phyloP scores from a whole-genome alignment of 2,888 invertebrate species.

The Gnatocerus cornutus region DNA sequence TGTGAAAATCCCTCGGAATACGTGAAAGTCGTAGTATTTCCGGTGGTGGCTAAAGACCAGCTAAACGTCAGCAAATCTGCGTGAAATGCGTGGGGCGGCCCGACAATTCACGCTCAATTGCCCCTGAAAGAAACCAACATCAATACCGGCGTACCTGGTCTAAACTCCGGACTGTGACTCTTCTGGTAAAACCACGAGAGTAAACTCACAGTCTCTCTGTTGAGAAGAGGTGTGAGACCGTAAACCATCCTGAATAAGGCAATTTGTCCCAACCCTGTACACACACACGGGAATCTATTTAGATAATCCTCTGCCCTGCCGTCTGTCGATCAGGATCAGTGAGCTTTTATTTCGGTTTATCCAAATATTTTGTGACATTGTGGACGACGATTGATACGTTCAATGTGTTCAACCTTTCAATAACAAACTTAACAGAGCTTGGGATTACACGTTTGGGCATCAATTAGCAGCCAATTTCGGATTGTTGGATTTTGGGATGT shows the following conservation, averaged over 20 bases:
- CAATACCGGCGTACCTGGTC: slow-evolving; percentile 54
- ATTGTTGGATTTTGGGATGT: slow-evolving; percentile 31
- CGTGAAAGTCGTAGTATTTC: slow-evolving; percentile 58
- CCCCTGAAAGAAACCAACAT: slow-evolving; percentile 63
- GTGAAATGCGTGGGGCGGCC: slow-evolving; percentile 69
- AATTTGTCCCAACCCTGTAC: slow-evolving; percentile 64
- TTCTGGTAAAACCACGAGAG: slow-evolving; percentile 9
- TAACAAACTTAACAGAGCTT: slow-evolving; percentile 55
- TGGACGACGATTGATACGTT: slow-evolving; percentile 55
- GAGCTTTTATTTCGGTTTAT: slow-evolving; percentile 58
- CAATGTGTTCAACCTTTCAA: slow-evolving; percentile 53
- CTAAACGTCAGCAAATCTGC: slow-evolving; percentile 69
- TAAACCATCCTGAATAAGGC: slow-evolving; percentile 64
- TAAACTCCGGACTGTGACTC: slow-evolving; percentile 53
- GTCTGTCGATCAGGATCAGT: slow-evolving; percentile 61
- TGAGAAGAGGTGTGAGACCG: slow-evolving; percentile 63
- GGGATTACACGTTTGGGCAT: slow-evolving; percentile 45
- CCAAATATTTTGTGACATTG: slow-evolving; percentile 62
- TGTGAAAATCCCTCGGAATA: slow-evolving; percentile 28
- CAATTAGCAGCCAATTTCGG: slow-evolving; percentile 45
- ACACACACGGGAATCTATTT: slow-evolving; percentile 57
- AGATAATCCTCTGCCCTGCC: slow-evolving; percentile 59
- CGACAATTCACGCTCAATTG: slow-evolving; percentile 68
- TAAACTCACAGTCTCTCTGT: slow-evolving; percentile 47
- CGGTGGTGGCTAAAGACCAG: slow-evolving; percentile 62